phyloP scores from a whole-genome alignment of 2,888 invertebrate genomes.

The Pherbina coryleti region DNA sequence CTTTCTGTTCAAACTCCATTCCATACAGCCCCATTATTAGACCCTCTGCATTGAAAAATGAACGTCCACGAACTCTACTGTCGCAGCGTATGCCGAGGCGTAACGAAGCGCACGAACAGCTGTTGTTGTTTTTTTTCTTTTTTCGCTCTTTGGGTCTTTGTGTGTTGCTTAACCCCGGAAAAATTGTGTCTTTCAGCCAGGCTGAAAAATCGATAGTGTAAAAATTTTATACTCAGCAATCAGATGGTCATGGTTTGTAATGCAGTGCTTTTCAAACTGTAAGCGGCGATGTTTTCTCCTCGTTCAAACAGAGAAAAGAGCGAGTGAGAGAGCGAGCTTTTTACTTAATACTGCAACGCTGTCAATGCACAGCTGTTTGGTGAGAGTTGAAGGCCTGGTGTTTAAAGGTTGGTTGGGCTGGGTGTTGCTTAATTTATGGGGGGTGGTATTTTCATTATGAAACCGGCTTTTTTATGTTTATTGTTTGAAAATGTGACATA shows the following conservation, averaged over 20 bases:
- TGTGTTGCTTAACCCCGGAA: slow-evolving; percentile 27
- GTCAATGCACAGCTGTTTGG: not conserved
- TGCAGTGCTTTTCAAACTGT: slow-evolving; percentile 35
- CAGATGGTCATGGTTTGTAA: slow-evolving; percentile 48
- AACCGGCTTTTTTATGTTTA: slow-evolving; percentile 23
- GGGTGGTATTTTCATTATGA: not conserved
- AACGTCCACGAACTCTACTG: slow-evolving; percentile 7
- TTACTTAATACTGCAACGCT: not conserved
- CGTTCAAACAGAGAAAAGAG: not conserved
- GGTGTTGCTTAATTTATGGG: not conserved
- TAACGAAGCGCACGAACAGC: slow-evolving; percentile 33
- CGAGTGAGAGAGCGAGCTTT: not conserved
- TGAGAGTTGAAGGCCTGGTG: not conserved
- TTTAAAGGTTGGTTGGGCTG: not conserved
- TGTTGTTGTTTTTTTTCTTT: slow-evolving; percentile 25
- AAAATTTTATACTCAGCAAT: slow-evolving; percentile 32
- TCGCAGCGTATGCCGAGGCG: slow-evolving; percentile 1
- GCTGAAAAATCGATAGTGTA: slow-evolving; percentile 41
- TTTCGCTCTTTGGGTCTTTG: not conserved
- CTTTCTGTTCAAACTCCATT: not conserved
- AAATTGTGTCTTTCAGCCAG: slow-evolving; percentile 31
- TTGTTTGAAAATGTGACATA: too few relatives aligned
- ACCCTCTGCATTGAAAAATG: slow-evolving; percentile 3
- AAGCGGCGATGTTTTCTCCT: not conserved
- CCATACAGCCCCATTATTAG: not conserved